Conservation (phyloP, 2,888 invertebrate species). For the Lysandra coridon region DNA sequence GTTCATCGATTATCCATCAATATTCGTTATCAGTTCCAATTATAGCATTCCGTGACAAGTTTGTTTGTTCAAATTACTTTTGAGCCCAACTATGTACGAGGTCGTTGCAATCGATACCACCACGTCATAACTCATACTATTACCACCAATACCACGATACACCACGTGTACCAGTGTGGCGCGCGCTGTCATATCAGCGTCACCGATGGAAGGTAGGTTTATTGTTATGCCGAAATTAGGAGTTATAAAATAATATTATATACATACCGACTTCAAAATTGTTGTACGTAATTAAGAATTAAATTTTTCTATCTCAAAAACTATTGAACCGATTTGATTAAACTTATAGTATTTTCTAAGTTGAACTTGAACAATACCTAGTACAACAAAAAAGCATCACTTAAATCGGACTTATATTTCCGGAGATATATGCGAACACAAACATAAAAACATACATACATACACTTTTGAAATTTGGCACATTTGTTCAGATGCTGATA, state of each 20-base stretch:
- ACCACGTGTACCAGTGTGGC: slow-evolving; percentile 13
- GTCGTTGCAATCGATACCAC: slow-evolving; percentile 24
- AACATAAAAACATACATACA: too few species aligned
- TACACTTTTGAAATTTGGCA: too few species aligned
- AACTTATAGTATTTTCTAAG: too few species aligned
- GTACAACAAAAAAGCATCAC: too few species aligned
- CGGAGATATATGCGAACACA: too few species aligned
- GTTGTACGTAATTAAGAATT: too few species aligned
- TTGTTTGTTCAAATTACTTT: slow-evolving; percentile 15
- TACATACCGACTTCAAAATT: too few species aligned
- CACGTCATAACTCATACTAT: background rate
- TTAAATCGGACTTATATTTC: too few species aligned
- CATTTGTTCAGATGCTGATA: too few species aligned
- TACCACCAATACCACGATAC: background rate
- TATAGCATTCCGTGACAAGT: slow-evolving; percentile 14
- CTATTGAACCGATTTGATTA: too few species aligned
- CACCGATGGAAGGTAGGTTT: slow-evolving; percentile 14
- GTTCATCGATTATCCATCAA: slow-evolving; percentile 18
- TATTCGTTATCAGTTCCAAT: slow-evolving; percentile 15
- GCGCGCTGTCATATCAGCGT: background rate
- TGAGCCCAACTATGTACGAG: background rate
- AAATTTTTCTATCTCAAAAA: too few species aligned
- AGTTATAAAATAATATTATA: background rate
- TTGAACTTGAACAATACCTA: too few species aligned
- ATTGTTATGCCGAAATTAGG: background rate